A percentile compares a stretch with the other conserved stretches of the same genome.
These are phyloP conservation scores for Takifugu ocellatus DNA, from an alignment of 2,797 vertebrate genomes.

Conservation along the genomic window DNA sequence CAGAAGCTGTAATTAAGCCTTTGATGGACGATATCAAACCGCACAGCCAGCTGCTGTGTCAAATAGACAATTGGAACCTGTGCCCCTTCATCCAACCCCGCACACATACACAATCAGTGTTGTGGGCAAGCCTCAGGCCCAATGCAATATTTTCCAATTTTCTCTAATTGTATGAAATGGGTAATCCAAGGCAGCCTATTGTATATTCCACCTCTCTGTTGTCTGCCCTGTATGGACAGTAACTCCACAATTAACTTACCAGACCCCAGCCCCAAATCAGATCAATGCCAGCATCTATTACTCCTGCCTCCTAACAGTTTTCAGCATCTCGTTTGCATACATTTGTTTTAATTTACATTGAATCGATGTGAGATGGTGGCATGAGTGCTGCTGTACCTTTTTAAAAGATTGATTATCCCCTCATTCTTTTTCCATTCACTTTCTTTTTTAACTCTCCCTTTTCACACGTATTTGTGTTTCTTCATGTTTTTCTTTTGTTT, in stretches of 20 bases:
- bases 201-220: slow-evolving; percentile 64
- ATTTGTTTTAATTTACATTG: slow-evolving; percentile 62
- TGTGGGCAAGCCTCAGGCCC: slow-evolving; percentile 63
- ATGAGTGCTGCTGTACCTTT: slow-evolving; percentile 42
- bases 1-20: slow-evolving; percentile 71
- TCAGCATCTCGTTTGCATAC: slow-evolving; percentile 55
- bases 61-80: slow-evolving; percentile 61
- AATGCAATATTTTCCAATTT: slow-evolving; percentile 82
- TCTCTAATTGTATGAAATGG: slow-evolving; percentile 76
- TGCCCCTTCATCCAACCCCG: slow-evolving; percentile 18
- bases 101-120: slow-evolving; percentile 46
- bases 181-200: slow-evolving; percentile 76
- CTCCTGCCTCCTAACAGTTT: slow-evolving; percentile 70
- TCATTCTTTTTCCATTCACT: neutral
- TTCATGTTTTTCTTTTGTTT: neutral
- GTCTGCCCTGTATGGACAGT: slow-evolving; percentile 70
- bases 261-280: slow-evolving; percentile 73
- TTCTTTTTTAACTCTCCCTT: slow-evolving; percentile 10
- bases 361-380: slow-evolving; percentile 38
- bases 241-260: slow-evolving; percentile 76
- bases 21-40: slow-evolving; percentile 70
- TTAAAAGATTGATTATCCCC: slow-evolving; percentile 2
- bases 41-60: slow-evolving; percentile 69
- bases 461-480: neutral
- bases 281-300: slow-evolving; percentile 76